Evolutionary conservation across 1,140 invertebrate species (phyloP), one percentile per base, ranked within the genome.

Genomic region (Aporrectodea caliginosa): DNA sequence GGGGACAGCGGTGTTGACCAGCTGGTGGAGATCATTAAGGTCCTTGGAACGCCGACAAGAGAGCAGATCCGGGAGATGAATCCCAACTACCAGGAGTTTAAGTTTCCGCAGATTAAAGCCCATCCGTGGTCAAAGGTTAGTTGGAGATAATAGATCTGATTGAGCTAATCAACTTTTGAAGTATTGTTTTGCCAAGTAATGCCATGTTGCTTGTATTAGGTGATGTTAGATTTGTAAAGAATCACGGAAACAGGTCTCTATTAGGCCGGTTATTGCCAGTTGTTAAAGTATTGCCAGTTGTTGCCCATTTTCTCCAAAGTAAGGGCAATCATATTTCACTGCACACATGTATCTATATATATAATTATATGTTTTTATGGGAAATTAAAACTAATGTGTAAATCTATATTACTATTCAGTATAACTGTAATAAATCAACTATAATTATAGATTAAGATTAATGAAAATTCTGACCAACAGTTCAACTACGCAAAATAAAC

Each of bases 21-120:
- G 88, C 91, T 99, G 82, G 98, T 99, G 76, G 98, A 99, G 90
- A 99, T 99, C 85, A 99, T 99, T 88, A 81, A 81, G 72, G 69
- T 81, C 2, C 91, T 99, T 82, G 98, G 98, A 76, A 99, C 98
- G 82, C 98, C 98, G 27, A 98, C 97, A 81, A 92, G 96, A 85
- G 97, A 99, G 90, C 97, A 99, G 91, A 99, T 99, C 84, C 92
- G 96, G 86, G 97, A 99, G 90, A 99, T 99, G 98, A 99, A 99
- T 92, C 97, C 97, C 73, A 99, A 99, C 89, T 99, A 99, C 88
- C 98, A 97, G 83, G 98, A 99, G 91, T 99, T 99, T 90, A 98
- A 98, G 90, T 99, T 99, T 89, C 98, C 98, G 84, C 97, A 98
- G 90, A 99, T 99, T 89, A 99, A 98, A 90, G 96, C 97, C 86